Conservation (phyloP, 53 echinoderm and acorn worm genomes). For the Astropecten irregularis region DNA sequence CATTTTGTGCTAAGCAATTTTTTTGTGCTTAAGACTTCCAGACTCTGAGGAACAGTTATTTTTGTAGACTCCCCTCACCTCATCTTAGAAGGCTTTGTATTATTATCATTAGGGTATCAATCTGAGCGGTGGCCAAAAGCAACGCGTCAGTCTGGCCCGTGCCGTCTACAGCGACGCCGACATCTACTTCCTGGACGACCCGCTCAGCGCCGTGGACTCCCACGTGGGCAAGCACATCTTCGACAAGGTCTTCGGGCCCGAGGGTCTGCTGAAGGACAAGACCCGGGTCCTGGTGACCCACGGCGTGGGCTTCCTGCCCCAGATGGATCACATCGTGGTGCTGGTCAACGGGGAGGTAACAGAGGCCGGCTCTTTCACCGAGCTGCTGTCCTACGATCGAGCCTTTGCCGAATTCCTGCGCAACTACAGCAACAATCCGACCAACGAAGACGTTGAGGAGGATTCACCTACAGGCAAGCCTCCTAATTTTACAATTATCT, state of each 20-base stretch:
- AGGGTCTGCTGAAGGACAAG: conserved; percentile 85
- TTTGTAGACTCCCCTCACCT: too few species aligned
- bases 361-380: conserved; percentile 81
- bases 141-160: conserved; percentile 91
- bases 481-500: neutral
- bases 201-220: conserved; percentile 92
- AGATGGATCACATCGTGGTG: conserved; percentile 87
- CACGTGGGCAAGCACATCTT: conserved; percentile 95
- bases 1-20: too few species aligned
- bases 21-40: too few species aligned
- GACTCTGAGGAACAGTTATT: too few species aligned
- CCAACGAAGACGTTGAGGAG: conserved; percentile 35
- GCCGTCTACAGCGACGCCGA: conserved; percentile 88
- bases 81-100: too few species aligned
- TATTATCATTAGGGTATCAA: conserved; percentile 86
- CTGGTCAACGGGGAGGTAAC: conserved; percentile 73
- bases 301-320: conserved; percentile 83
- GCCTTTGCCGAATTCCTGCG: conserved; percentile 92
- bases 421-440: conserved; percentile 69
- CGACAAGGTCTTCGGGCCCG: conserved; percentile 81
- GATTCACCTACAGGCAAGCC: conserved; percentile 1
- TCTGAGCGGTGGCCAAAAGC: conserved; percentile 96
- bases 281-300: conserved; percentile 91
- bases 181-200: conserved; percentile 88
- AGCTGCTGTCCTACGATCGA: conserved; percentile 75